Conservation (phyloP, 1,140 invertebrate genomes). For the Metaphire vulgaris region DNA sequence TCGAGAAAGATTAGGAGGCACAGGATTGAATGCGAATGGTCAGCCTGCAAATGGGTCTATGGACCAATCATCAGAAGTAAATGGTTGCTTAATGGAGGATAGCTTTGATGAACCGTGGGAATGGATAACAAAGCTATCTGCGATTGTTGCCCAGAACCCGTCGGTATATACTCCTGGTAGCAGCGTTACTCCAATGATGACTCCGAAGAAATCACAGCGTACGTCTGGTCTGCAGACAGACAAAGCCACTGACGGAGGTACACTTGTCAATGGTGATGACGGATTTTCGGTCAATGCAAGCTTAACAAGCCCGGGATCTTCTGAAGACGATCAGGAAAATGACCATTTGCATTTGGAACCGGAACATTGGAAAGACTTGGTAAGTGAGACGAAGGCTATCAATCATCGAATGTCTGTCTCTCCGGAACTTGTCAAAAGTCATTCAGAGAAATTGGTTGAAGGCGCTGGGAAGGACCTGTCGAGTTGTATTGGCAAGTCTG, state of each 20-base stretch:
- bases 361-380: neutral
- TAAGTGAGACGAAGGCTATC: neutral
- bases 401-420: neutral
- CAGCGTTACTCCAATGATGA: neutral
- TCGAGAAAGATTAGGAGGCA: neutral
- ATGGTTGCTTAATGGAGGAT: neutral
- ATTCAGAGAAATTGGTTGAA: no score
- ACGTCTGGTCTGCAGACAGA: neutral
- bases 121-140: neutral
- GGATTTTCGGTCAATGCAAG: neutral
- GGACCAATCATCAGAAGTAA: neutral
- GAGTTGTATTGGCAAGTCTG: neutral
- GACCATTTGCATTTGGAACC: no score
- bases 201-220: neutral
- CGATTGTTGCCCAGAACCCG: neutral
- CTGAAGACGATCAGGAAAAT: neutral
- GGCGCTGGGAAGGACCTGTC: neutral
- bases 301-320: neutral
- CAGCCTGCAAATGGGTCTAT: neutral
- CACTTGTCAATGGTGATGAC: neutral
- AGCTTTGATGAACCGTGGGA: neutral
- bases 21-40: no score
- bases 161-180: neutral
- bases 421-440: neutral
- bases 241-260: neutral